Evolutionary conservation across 64 coral and sea anemone genomes (phyloP).

Genomic region (Astreopora myriophthalma): DNA sequence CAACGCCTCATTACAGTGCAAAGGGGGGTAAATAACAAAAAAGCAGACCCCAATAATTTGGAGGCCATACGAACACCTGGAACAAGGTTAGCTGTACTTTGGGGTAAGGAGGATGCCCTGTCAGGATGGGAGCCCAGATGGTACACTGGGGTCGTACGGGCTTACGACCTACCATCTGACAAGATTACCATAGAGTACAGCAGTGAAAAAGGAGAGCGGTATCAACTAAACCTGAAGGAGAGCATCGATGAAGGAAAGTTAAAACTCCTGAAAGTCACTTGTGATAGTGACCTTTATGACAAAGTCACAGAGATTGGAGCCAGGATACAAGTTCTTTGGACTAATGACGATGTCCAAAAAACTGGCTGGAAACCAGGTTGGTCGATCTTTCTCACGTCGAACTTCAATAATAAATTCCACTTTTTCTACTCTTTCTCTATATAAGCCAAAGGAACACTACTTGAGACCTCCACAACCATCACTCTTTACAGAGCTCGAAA

Average conservation of each 20-base stretch:
- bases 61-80: neutral
- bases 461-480: too few relatives aligned
- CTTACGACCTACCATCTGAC: neutral
- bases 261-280: neutral
- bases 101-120: neutral
- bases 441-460: too few relatives aligned
- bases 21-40: neutral
- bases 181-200: neutral
- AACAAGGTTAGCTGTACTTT: neutral
- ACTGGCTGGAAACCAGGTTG: slow-evolving; percentile 14
- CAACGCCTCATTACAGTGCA: neutral
- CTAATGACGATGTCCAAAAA: neutral
- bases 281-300: neutral
- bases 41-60: neutral
- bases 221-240: neutral
- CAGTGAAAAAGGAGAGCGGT: neutral
- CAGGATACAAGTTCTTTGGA: neutral
- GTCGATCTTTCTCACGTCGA: neutral
- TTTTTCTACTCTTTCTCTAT: too few relatives aligned
- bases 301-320: neutral
- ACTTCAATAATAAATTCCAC: too few relatives aligned
- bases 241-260: neutral
- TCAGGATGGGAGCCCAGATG: neutral
- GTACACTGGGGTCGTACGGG: neutral
- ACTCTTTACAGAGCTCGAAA: too few relatives aligned